Conservation (phyloP, 2,888 invertebrate genomes). For the Pollenia amentaria region DNA sequence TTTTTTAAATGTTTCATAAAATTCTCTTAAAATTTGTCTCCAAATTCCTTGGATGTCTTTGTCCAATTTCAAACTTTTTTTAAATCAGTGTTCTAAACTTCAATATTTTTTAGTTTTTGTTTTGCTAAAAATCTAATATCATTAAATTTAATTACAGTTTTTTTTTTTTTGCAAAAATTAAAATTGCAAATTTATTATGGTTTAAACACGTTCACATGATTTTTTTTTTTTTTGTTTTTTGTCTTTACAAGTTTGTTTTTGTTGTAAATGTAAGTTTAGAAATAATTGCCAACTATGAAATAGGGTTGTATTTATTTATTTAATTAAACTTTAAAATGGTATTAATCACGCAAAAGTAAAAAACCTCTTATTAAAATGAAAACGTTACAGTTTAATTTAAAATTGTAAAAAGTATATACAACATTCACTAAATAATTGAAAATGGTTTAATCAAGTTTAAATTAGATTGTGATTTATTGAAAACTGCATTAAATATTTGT, state of each 20-base stretch:
- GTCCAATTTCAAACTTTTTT: background rate
- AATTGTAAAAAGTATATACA: background rate
- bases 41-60: background rate
- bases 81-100: background rate
- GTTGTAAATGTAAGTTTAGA: background rate
- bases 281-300: slow-evolving; percentile 37
- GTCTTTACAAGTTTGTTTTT: background rate
- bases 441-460: background rate
- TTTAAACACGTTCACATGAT: slow-evolving; percentile 41
- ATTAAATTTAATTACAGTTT: slow-evolving; percentile 38
- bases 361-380: slow-evolving; percentile 6
- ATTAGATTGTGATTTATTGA: slow-evolving; percentile 6
- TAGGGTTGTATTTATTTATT: slow-evolving; percentile 14
- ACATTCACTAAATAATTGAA: background rate
- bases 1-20: background rate
- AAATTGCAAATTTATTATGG: slow-evolving; percentile 26
- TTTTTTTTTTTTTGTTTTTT: slow-evolving; percentile 18
- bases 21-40: slow-evolving; percentile 5
- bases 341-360: slow-evolving; percentile 40
- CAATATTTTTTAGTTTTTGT: slow-evolving; percentile 14
- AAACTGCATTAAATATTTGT: background rate
- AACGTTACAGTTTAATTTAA: slow-evolving; percentile 8
- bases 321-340: slow-evolving; percentile 38
- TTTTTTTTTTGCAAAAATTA: background rate
- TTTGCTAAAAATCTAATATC: background rate